Conservation (phyloP, 2,888 invertebrate genomes). For the Heterodera filipjevi region DNA sequence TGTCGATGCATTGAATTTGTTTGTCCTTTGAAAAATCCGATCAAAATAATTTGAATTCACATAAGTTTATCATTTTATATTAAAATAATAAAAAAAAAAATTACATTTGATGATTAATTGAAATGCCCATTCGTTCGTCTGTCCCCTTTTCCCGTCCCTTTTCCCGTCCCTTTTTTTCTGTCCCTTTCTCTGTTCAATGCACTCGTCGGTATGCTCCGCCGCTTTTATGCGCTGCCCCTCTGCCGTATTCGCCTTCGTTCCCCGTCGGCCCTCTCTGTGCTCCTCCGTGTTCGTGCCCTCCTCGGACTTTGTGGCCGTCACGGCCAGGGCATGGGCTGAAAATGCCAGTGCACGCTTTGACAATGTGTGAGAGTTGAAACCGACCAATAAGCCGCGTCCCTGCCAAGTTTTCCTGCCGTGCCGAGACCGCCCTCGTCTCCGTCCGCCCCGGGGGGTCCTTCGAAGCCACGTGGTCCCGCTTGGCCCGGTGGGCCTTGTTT, state of each 20-base stretch:
- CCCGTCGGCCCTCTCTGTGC: not conserved
- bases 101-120: too few species aligned
- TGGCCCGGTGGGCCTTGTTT: conserved; percentile 39
- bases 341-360: not conserved
- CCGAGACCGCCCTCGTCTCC: conserved; percentile 22
- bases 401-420: not conserved
- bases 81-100: too few species aligned
- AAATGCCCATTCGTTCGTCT: too few species aligned
- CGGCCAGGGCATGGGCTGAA: not conserved
- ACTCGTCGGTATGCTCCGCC: not conserved
- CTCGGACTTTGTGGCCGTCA: not conserved
- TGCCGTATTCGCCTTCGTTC: not conserved
- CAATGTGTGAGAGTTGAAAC: not conserved
- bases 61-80: too few species aligned
- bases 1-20: too few species aligned
- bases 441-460: conserved; percentile 7
- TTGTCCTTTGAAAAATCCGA: too few species aligned
- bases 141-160: too few species aligned
- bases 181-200: not conserved
- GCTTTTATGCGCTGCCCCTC: not conserved
- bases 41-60: too few species aligned
- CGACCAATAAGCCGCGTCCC: conserved; percentile 5
- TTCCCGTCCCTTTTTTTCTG: too few species aligned
- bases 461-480: conserved; percentile 9
- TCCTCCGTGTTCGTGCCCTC: not conserved